Evolutionary conservation across 1,140 invertebrate genomes (phyloP).

Genomic region (Bradynema listronoti): DNA sequence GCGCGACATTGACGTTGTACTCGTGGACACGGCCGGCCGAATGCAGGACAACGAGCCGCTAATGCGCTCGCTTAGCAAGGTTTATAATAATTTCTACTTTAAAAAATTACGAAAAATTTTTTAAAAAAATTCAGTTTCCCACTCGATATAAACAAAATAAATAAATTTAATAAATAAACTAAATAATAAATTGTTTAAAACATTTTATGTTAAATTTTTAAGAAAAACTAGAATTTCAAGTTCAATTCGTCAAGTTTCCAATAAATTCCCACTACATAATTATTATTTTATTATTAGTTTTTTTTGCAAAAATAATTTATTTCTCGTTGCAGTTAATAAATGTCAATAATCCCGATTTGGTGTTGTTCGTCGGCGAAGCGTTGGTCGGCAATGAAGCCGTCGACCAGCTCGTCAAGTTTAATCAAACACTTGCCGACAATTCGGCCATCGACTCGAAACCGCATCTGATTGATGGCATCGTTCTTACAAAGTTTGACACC

Average conservation of each 20-base stretch:
- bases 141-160: too few species aligned
- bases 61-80: constrained; percentile 89
- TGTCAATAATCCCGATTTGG: constrained; percentile 90
- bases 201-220: too few species aligned
- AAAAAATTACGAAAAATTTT: too few species aligned
- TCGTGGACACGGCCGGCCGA: constrained; percentile 93
- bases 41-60: constrained; percentile 99
- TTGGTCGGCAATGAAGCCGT: constrained; percentile 99
- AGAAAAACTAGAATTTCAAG: too few species aligned
- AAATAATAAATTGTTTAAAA: too few species aligned
- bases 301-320: constrained; percentile 19
- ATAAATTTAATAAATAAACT: too few species aligned
- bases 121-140: too few species aligned
- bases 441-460: constrained; percentile 70
- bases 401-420: constrained; percentile 97
- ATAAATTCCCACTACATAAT: too few species aligned
- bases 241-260: too few species aligned
- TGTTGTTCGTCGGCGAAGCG: constrained; percentile 96
- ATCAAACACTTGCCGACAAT: constrained; percentile 74
- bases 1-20: constrained; percentile 75
- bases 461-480: constrained; percentile 81
- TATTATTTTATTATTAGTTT: constrained; percentile 14
- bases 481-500: constrained; percentile 96
- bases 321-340: constrained; percentile 64
- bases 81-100: too few species aligned